Percentiles rank a stretch among this genome's conserved stretches.
phyloP scores from a whole-genome alignment of 2,797 vertebrate genomes.

The Rhabdophis nuchalis region DNA sequence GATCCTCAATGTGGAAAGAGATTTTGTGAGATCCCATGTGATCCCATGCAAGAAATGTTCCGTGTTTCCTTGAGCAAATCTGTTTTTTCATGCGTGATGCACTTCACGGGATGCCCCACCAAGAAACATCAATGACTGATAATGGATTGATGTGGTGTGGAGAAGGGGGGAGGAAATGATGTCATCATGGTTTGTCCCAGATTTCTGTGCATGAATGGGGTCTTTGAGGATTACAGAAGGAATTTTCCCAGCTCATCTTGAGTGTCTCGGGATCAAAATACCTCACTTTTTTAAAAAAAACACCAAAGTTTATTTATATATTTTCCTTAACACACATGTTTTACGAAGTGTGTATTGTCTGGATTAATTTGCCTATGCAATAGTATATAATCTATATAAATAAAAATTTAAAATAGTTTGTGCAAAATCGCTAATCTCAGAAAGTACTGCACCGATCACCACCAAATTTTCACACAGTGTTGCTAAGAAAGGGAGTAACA shows the following conservation, averaged over 20 bases:
- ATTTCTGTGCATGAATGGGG: slow-evolving; percentile 6
- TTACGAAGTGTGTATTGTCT: too few relatives aligned
- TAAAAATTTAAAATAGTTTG: too few relatives aligned
- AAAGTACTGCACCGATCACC: too few relatives aligned
- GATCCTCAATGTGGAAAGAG: not conserved
- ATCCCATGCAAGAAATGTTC: not conserved
- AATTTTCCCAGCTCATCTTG: slow-evolving; percentile 13
- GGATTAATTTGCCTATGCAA: too few relatives aligned
- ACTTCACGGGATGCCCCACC: not conserved
- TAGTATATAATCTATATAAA: too few relatives aligned
- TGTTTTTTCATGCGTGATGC: not conserved
- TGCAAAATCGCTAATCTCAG: too few relatives aligned
- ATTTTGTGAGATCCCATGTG: not conserved
- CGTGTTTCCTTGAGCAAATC: not conserved
- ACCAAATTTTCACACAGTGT: too few relatives aligned
- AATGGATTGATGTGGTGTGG: not conserved
- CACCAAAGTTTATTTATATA: too few relatives aligned
- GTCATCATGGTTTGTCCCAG: not conserved
- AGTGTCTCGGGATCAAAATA: not conserved
- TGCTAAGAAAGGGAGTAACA: too few relatives aligned
- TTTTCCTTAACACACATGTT: too few relatives aligned
- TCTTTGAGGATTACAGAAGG: slow-evolving; percentile 15
- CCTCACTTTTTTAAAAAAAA: too few relatives aligned
- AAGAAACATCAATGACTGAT: not conserved
- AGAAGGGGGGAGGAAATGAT: not conserved